Base-by-base conservation (phyloP, 2,888 invertebrate species). In the Agrotis segetum region DNA sequence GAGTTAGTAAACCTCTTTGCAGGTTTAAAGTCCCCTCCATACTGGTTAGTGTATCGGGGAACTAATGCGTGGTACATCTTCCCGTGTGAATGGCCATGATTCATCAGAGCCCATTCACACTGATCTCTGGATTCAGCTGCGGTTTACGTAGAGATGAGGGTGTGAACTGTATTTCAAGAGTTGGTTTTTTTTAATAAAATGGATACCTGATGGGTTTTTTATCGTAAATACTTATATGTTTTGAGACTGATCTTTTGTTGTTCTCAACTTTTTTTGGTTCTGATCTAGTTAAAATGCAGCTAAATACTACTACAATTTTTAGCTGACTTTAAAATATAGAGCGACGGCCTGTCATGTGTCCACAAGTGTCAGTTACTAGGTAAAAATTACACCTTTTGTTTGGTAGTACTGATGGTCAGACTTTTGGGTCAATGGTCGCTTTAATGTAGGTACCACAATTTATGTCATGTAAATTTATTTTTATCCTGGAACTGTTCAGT, bases 71-170 rank as follows among this genome's bases (percentile, higher is more conserved):
- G 88, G 88, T 91, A 89, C 86, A 89, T 90, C 91, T 90, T 94
- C 95, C 91, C 93, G 87, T 87, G 87, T 92, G 93, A 92, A 89
- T 88, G 92, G 85, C 90, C 92, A 91, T 93, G 93, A 94, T 94
- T 95, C 96, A 95, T 96, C 96, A 95, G 91, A 84, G 86, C 89
- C 93, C 93, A 94, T 96, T 96, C 94, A 96, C 91, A 82, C 85
- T 90, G 92, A 93, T 92, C 93, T 88, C 90, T 89, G 91, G 94
- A 93, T 92, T 91, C 89, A 90, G 86, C 77, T 86, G 90, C 85
- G 92, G 92, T 92, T 92, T 91, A 88, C 46, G 65, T 93, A 93
- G 93, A 74, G 93, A 84, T 85, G 92, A 74, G 64, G 52, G 66
- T 56, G 64, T 21, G 58, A 24, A 55, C 24, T 11, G 9, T 52